Conservation (phyloP, 2,113 vertebrate genomes). For the Corynorhinus townsendii region DNA sequence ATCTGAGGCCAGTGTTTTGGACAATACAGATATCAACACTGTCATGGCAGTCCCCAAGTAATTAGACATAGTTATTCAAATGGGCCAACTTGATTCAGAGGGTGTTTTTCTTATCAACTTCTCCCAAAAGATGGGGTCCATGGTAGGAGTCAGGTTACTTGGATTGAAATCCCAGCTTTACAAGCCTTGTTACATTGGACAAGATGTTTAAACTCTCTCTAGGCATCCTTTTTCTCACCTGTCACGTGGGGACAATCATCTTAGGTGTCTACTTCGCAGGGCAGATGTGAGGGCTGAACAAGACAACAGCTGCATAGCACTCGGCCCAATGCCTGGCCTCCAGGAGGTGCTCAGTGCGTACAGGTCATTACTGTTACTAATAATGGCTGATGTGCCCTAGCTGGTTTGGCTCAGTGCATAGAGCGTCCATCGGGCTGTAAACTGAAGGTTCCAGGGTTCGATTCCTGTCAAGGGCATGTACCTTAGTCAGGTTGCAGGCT, state of each 20-base stretch:
- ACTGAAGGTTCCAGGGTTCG: too few species aligned
- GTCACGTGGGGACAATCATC: neutral
- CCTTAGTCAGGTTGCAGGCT: too few species aligned
- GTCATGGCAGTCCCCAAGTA: neutral
- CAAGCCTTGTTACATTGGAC: neutral
- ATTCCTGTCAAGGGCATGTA: too few species aligned
- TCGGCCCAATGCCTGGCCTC: neutral
- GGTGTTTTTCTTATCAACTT: neutral
- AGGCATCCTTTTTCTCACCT: neutral
- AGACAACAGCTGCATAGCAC: neutral
- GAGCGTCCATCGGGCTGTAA: too few species aligned
- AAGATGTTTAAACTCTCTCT: neutral
- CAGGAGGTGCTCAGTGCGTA: rapidly evolving
- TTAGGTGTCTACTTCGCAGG: neutral
- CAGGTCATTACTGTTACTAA: neutral
- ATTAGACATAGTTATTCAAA: neutral
- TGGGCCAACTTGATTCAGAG: neutral
- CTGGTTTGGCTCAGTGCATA: too few species aligned
- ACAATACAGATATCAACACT: neutral
- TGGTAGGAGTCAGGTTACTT: neutral
- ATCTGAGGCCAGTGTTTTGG: neutral
- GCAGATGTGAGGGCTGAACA: neutral
- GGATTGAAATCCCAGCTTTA: neutral
- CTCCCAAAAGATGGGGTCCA: neutral
- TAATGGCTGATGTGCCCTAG: too few species aligned